Percentiles rank a stretch among this genome's conserved stretches.
These are phyloP conservation scores for Andrena minutula DNA, from an alignment of 2,888 invertebrate genomes.

Conservation along the genomic window DNA sequence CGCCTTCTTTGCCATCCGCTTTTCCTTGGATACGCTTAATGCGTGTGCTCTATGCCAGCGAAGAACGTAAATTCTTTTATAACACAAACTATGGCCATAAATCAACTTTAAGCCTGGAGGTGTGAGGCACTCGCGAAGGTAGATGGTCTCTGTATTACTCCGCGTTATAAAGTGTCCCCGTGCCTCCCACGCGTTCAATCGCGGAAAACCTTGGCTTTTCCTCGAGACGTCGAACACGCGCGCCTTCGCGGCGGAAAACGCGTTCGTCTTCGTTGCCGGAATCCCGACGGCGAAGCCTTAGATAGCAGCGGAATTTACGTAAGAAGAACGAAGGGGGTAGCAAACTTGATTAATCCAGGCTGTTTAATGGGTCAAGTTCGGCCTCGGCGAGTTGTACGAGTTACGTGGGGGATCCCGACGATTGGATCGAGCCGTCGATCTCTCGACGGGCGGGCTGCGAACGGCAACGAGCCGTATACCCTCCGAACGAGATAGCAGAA, in stretches of 20 bases:
- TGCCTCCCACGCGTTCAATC: too few relatives aligned
- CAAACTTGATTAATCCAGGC: conserved; percentile 72
- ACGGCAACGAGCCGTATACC: neutral
- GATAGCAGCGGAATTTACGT: conserved; percentile 66
- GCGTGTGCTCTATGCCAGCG: neutral
- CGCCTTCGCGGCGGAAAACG: neutral
- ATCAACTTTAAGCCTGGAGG: too few relatives aligned
- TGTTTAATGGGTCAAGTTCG: conserved; percentile 74
- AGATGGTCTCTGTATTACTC: too few relatives aligned
- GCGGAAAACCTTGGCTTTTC: too few relatives aligned
- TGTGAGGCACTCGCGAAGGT: too few relatives aligned
- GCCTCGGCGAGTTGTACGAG: conserved; percentile 39
- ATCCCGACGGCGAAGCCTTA: conserved; percentile 68
- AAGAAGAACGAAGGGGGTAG: conserved; percentile 66
- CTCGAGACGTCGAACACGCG: too few relatives aligned
- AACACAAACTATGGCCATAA: too few relatives aligned
- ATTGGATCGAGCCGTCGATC: conserved; percentile 17
- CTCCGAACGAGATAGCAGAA: neutral
- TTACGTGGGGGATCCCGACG: conserved; percentile 1
- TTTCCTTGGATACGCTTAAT: neutral
- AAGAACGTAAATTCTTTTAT: too few relatives aligned
- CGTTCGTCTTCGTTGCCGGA: conserved; percentile 42
- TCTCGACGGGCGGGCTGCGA: neutral
- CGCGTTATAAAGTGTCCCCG: too few relatives aligned
- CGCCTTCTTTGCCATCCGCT: neutral